A percentile compares a stretch with the other conserved stretches of the same genome.
These are phyloP conservation scores for Hetaerina americana DNA, from an alignment of 1,140 invertebrate species.

Conservation along the genomic window DNA sequence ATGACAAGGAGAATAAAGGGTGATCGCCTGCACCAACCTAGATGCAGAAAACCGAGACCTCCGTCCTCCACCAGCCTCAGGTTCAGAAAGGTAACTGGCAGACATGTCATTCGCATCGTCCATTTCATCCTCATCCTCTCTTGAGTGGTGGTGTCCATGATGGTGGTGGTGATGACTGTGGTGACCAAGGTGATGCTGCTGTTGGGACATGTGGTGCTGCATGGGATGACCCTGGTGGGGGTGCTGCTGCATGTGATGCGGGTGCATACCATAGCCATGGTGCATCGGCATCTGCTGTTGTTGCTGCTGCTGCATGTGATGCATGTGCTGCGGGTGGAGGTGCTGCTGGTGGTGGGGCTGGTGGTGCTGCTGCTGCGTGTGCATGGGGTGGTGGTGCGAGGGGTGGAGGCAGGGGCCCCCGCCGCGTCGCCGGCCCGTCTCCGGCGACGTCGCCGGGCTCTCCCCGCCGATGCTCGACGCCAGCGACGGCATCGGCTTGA, in stretches of 20 bases:
- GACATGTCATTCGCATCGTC: background rate
- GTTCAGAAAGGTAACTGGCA: constrained; percentile 17
- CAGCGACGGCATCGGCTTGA: constrained; percentile 68
- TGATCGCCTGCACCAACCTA: background rate
- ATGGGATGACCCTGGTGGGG: background rate
- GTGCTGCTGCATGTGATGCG: background rate
- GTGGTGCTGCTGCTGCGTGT: constrained; percentile 10
- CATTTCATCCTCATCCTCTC: background rate
- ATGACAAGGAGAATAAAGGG: no score
- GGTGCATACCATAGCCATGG: background rate
- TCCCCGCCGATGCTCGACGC: constrained; percentile 28
- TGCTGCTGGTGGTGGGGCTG: constrained; percentile 35
- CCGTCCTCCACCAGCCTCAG: constrained; percentile 10
- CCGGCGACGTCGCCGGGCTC: constrained; percentile 74
- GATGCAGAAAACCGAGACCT: background rate
- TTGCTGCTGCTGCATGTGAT: background rate
- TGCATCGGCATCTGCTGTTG: background rate
- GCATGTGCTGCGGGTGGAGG: constrained; percentile 22
- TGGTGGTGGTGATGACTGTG: background rate
- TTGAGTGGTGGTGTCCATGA: background rate
- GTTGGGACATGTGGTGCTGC: background rate
- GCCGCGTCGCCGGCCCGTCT: constrained; percentile 59
- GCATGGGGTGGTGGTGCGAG: constrained; percentile 30
- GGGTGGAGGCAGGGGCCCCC: constrained; percentile 26
- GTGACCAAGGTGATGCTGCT: background rate